Conservation (phyloP, 2,797 vertebrate species). For the Acanthornis magna region DNA sequence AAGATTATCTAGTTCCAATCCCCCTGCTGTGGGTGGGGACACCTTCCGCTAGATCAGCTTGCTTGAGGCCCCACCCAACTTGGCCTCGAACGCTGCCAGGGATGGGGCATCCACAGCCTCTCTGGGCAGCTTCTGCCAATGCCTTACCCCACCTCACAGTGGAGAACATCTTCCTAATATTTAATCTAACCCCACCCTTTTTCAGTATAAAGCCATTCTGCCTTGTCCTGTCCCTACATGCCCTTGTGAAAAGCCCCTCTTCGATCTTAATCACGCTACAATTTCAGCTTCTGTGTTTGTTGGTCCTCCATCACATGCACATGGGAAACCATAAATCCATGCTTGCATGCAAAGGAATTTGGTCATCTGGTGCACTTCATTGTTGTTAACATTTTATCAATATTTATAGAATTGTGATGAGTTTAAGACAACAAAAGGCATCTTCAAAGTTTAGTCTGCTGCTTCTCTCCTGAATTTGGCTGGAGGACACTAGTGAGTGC, state of each 20-base stretch:
- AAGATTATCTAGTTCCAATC: background rate
- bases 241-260: background rate
- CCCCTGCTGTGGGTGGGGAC: background rate
- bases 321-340: background rate
- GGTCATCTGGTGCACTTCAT: background rate
- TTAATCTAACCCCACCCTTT: background rate
- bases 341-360: background rate
- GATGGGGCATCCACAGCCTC: background rate
- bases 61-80: background rate
- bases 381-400: background rate
- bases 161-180: background rate
- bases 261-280: background rate
- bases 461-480: background rate
- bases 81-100: background rate
- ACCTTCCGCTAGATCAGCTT: background rate
- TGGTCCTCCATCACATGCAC: background rate
- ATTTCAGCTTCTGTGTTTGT: rapidly evolving
- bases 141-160: background rate
- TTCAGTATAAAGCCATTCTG: background rate
- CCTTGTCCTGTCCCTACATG: background rate
- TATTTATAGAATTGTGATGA: background rate
- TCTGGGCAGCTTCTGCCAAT: background rate
- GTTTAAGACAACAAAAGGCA: background rate
- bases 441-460: background rate
- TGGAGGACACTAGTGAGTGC: background rate